A percentile compares a stretch with the other conserved stretches of the same genome.
phyloP scores from a whole-genome alignment of 1,140 invertebrate genomes.

The Monochamus saltuarius region DNA sequence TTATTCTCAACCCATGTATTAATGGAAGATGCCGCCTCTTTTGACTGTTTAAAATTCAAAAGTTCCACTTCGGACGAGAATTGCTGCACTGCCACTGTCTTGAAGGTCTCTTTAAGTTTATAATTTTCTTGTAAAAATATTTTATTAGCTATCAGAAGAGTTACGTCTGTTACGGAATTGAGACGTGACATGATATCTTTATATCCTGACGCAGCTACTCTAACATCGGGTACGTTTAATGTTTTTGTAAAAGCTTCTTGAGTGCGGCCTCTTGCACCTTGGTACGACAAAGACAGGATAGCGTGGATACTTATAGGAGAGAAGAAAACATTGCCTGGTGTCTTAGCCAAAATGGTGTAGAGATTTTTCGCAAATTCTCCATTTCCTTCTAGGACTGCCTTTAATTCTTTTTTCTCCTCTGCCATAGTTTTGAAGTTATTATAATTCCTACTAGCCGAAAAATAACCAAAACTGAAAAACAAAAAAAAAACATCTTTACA shows the following conservation, averaged over 20 bases:
- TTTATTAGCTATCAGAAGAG: conserved; percentile 64
- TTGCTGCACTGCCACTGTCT: conserved; percentile 27
- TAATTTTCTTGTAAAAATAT: conserved; percentile 59
- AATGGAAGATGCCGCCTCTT: conserved; percentile 56
- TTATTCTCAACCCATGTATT: conserved; percentile 73
- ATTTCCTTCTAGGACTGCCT: conserved; percentile 33
- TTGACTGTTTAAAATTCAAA: conserved; percentile 57
- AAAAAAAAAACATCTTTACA: too few relatives aligned
- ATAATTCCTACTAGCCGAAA: too few relatives aligned
- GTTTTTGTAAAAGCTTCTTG: conserved; percentile 54
- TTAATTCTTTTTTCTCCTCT: conserved; percentile 20
- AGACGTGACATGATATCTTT: conserved; percentile 47
- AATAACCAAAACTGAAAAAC: too few relatives aligned
- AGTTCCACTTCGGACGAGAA: conserved; percentile 56
- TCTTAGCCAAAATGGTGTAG: conserved; percentile 32
- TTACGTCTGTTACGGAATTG: conserved; percentile 53
- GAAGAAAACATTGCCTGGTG: conserved; percentile 50
- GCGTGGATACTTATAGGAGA: conserved; percentile 54
- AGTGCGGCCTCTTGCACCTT: conserved; percentile 59
- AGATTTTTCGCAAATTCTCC: conserved; percentile 35
- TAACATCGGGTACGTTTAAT: conserved; percentile 31
- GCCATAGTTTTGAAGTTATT: too few relatives aligned
- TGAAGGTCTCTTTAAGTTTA: conserved; percentile 55
- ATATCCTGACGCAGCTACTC: conserved; percentile 45
- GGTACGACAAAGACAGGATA: conserved; percentile 53